phyloP scores from a whole-genome alignment of 2,888 invertebrate genomes.

The Polyploca ridens region DNA sequence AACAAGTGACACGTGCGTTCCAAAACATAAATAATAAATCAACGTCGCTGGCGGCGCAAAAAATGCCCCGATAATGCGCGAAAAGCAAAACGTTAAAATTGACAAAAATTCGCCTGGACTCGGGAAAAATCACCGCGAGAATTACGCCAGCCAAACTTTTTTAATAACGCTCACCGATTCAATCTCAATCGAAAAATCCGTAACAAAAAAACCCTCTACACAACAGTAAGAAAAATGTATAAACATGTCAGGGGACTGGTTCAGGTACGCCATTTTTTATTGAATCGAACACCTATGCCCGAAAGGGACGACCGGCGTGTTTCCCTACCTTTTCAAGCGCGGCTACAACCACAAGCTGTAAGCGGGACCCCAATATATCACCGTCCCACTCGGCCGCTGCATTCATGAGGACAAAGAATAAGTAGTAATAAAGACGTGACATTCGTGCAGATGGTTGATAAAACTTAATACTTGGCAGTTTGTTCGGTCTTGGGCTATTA shows the following conservation, averaged over 20 bases:
- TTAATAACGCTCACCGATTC: slow-evolving; percentile 78
- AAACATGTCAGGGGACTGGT: slow-evolving; percentile 80
- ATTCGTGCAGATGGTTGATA: slow-evolving; percentile 82
- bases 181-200: slow-evolving; percentile 80
- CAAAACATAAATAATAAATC: slow-evolving; percentile 53
- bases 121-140: slow-evolving; percentile 68
- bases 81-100: slow-evolving; percentile 41
- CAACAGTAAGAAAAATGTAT: slow-evolving; percentile 81
- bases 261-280: slow-evolving; percentile 83
- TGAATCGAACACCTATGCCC: slow-evolving; percentile 78
- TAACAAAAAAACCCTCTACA: slow-evolving; percentile 69
- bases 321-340: slow-evolving; percentile 62
- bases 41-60: slow-evolving; percentile 40
- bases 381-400: slow-evolving; percentile 60
- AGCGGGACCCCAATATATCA: slow-evolving; percentile 52
- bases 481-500: slow-evolving; percentile 76
- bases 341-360: slow-evolving; percentile 51
- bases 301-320: slow-evolving; percentile 63
- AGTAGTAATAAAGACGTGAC: slow-evolving; percentile 83
- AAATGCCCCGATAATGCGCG: slow-evolving; percentile 34
- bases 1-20: slow-evolving; percentile 35
- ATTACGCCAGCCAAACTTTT: slow-evolving; percentile 75
- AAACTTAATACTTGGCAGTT: slow-evolving; percentile 80
- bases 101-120: slow-evolving; percentile 57
- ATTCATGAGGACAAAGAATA: slow-evolving; percentile 82